Evolutionary conservation across 2,888 invertebrate species (phyloP), one percentile per base, ranked within the genome.

Genomic region (Melanotus villosus): DNA sequence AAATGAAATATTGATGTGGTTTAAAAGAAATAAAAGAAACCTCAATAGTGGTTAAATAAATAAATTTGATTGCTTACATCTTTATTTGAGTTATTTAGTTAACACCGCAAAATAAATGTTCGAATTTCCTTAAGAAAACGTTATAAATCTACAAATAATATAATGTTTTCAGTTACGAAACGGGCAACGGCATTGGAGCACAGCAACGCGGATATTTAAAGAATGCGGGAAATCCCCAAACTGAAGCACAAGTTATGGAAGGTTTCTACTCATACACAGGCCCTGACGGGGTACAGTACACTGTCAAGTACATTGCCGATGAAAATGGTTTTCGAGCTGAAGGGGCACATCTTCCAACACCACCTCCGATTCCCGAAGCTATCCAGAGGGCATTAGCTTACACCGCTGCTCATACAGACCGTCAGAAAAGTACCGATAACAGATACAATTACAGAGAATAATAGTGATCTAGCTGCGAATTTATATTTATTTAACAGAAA

Each of bases 291-390:
- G 83, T 88, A 9, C 83, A 86, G 32, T 88, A 88, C 70, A 86
- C 88, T 54, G 86, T 89, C 57, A 89, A 86, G 32, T 93, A 93
- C 75, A 87, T 92, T 14, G 93, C 93, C n/a, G 93, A 94, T 82
- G 93, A 93, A 84, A 91, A 91, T 80, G 94, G 93, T 65, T 94
- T 92, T 84, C 89, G 91, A 79, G 91, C 93, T 14, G 89, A 89
- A 77, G 93, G 93, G 54, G 92, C 92, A 45, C 93, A 94, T 83
- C 83, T 93, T 76, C 93, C 94, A 38, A 92, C 92, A 1, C 89
- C 93, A 5, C 93, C 93, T 21, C 92, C 93, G 10, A 87, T 93
- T 75, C 93, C 93, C 26, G 90, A 88, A 80, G 91, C 90, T 41
- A 92, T 92, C 77, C 89, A 89, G 81, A 87, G 89, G 85, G 89